These are phyloP conservation scores for Lepetodrilus schrolli DNA, from an alignment of 2,888 invertebrate species.

Conservation along the genomic window DNA sequence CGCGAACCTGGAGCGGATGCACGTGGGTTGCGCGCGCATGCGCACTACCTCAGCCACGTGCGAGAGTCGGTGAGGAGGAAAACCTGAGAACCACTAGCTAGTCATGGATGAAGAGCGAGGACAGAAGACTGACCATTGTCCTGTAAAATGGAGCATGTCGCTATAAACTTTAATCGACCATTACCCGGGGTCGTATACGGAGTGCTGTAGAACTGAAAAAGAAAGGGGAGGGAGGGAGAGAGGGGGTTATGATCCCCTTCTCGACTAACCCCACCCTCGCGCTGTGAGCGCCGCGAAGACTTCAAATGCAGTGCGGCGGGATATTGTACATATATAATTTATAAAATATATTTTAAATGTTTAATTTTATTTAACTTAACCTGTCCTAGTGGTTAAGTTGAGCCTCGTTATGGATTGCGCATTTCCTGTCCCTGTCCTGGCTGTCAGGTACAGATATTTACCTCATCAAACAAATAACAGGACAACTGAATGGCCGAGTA, in stretches of 20 bases:
- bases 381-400: slow-evolving; percentile 7
- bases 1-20: neutral
- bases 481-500: too few species aligned
- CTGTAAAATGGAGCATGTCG: neutral
- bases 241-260: neutral
- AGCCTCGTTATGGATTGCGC: slow-evolving; percentile 1
- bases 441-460: slow-evolving; percentile 2
- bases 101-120: neutral
- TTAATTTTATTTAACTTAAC: slow-evolving; percentile 15
- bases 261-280: neutral
- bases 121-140: neutral
- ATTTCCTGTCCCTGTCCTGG: slow-evolving; percentile 4
- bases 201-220: neutral
- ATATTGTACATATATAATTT: slow-evolving; percentile 32
- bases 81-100: neutral
- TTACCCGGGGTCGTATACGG: neutral
- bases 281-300: slow-evolving; percentile 4
- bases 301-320: neutral
- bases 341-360: slow-evolving; percentile 31
- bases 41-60: slow-evolving; percentile 9
- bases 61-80: neutral
- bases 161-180: neutral
- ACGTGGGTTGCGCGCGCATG: neutral
- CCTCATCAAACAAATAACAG: too few species aligned
- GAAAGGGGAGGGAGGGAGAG: neutral